Evolutionary conservation across 1,140 invertebrate genomes (phyloP).

Genomic region (Drosophila punjabiensis): DNA sequence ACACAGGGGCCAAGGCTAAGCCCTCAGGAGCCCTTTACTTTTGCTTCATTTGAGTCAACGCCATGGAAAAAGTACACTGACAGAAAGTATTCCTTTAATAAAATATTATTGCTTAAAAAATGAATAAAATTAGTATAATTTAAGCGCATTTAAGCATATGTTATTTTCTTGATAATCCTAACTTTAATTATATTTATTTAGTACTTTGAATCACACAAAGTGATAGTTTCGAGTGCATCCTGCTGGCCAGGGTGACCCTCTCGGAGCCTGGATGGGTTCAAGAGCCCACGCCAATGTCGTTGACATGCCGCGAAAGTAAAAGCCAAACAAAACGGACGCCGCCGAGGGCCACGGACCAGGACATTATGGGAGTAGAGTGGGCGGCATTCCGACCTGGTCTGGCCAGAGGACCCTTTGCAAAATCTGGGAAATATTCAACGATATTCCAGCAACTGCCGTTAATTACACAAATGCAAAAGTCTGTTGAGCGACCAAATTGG

Average conservation of each 20-base stretch:
- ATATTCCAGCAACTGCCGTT: slow-evolving; percentile 63
- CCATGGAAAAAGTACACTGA: slow-evolving; percentile 3
- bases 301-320: slow-evolving; percentile 50
- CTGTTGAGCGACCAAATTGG: slow-evolving; percentile 70
- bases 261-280: slow-evolving; percentile 5
- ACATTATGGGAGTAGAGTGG: slow-evolving; percentile 20
- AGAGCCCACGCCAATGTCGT: slow-evolving; percentile 50
- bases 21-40: slow-evolving; percentile 38
- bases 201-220: not conserved
- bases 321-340: slow-evolving; percentile 26
- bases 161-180: too few species aligned
- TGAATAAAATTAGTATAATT: not conserved
- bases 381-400: slow-evolving; percentile 11
- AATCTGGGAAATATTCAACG: slow-evolving; percentile 38
- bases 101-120: not conserved
- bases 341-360: slow-evolving; percentile 22
- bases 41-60: slow-evolving; percentile 5
- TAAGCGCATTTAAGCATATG: too few species aligned
- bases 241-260: not conserved
- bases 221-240: not conserved
- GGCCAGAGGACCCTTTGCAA: slow-evolving; percentile 27
- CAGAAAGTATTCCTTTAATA: not conserved
- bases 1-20: slow-evolving; percentile 35
- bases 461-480: slow-evolving; percentile 83
- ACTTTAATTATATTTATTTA: not conserved